Base-by-base conservation (phyloP, 2,113 vertebrate species). In the Tor tambroides region DNA sequence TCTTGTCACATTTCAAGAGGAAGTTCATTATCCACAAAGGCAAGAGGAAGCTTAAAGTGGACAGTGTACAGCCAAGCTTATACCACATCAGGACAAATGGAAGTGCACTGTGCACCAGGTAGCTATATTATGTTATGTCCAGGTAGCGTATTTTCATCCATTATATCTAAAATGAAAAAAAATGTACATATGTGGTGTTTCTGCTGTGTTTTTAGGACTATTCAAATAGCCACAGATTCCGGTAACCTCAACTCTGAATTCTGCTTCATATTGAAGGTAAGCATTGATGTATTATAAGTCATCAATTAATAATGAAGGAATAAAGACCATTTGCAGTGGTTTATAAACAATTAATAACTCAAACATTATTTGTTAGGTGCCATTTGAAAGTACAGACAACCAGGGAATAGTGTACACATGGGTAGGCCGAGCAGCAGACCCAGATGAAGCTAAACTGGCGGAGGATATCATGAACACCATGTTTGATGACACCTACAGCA, bases 391-490 rank as follows among this genome's bases (percentile, higher is more conserved):
- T 91, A 98, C 97, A 0, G 98, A 99, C 92, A 99, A 99, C 89
- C 98, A 99, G 91, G 98, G 98, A 84, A 98, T 99, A 0, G 97
- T 99, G 26, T 99, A 99, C 67, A 98, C 97, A 0, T 99, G 98
- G 98, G 98, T 99, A 89, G 98, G 98, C 80, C 89, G 98, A 86
- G 97, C 98, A 0, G 98, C 97, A 0, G 97, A 99, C 90, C 98
- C 98, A 0, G 98, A 99, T 0, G 98, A 99, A 86, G 98, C 97
- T 86, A 99, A 99, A 86, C 93, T 99, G 88, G 96, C 97, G 0
- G 98, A 99, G 92, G 98, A 99, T 85, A 97, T 99, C 91, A 97
- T 99, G 95, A 98, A 99, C 93, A 94, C 94, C 86, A 97, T 99
- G 98, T 99, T 99, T 15, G 97, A 98, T 0, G 95, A 97, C 86